Conservation (phyloP, 2,797 vertebrate genomes). For the Enteromius unitaeniatus region DNA sequence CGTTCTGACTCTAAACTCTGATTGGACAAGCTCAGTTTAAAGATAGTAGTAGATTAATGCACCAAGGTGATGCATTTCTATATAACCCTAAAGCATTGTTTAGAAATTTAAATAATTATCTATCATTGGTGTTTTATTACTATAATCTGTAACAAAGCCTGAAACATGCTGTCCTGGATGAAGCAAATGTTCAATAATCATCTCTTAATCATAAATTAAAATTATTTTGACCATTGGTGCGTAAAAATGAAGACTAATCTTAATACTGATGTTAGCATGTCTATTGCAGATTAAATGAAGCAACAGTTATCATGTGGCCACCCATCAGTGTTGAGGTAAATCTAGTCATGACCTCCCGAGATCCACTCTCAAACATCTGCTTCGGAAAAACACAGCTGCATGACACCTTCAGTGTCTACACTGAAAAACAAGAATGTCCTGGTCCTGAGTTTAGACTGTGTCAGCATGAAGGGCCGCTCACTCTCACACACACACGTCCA, state of each 20-base stretch:
- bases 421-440: not conserved
- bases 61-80: not conserved
- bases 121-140: not conserved
- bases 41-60: not conserved
- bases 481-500: not conserved
- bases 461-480: not conserved
- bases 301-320: not conserved
- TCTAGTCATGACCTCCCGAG: not conserved
- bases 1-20: not conserved
- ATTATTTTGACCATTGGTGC: no score
- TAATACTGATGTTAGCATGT: not conserved
- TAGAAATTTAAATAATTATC: not conserved
- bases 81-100: not conserved
- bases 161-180: not conserved
- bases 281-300: not conserved
- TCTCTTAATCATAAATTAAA: not conserved
- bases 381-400: not conserved
- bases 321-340: not conserved
- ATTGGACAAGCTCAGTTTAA: not conserved
- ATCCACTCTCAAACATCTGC: not conserved
- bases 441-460: not conserved
- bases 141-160: not conserved
- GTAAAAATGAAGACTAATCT: not conserved
- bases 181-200: not conserved
- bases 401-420: slow-evolving; percentile 2